Base-by-base conservation (phyloP, 2,888 invertebrate species). In the Drosophila algonquin region DNA sequence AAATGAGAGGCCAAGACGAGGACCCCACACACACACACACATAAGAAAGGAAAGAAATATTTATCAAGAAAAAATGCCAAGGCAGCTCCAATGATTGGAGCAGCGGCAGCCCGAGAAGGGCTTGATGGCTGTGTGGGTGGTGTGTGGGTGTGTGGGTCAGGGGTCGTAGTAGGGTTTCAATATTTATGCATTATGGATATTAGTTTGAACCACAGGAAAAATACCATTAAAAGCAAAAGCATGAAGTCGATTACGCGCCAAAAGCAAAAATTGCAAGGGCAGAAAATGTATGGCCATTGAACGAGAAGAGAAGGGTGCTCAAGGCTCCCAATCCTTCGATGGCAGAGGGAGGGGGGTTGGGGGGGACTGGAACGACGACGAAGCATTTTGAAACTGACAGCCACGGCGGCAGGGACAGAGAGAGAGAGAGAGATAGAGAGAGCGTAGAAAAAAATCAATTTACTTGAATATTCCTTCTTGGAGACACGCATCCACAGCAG, bases 151-250 rank as follows among this genome's bases (percentile, higher is more conserved):
- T 7, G 24, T 40, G 63, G 79, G 76, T 67, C 67, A 65, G 78
- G 76, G 79, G 81, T 81, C 81, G 84, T 59, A 77, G 84, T 59
- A 77, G 85, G 80, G 63, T 63, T 76, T 78, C 75, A 75, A 83
- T 89, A 87, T 87, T 89, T 87, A 88, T 89, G 87, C 89, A 86
- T 86, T 89, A 89, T 86, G 87, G 87, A 87, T 87, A 87, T 87
- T 87, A 88, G 89, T 88, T 88, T 83, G 87, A 88, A 88, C 87
- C 87, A 81, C 87, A 86, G 87, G 86, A 88, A 89, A 89, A 89
- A 87, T 89, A 87, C 88, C 87, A 88, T 87, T 89, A 87, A 89
- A 85, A 88, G 89, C 89, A 85, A 85, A 83, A 84, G 84, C 89
- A 84, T 84, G 87, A 84, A 89, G 89, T 84, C 89, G 84, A 89